phyloP scores from a whole-genome alignment of 2,113 vertebrate genomes.

The Coracopsis vasa region DNA sequence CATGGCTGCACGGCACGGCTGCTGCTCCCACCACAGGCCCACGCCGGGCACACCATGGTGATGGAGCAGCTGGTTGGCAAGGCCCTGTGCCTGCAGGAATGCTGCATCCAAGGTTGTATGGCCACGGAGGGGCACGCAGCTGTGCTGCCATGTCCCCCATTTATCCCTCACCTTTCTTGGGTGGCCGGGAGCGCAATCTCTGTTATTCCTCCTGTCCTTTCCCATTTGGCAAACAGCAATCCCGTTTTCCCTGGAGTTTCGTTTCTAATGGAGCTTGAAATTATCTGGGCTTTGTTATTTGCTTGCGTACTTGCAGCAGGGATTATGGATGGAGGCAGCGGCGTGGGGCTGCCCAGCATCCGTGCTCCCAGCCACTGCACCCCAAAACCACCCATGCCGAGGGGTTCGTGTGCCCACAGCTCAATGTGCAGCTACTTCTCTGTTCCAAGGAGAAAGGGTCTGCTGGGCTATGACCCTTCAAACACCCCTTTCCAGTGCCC shows the following conservation, averaged over 20 bases:
- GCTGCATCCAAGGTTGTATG: neutral
- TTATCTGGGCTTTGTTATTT: constrained; percentile 54
- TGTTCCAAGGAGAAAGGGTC: neutral
- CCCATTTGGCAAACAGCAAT: neutral
- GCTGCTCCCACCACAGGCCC: accelerated
- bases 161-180: neutral
- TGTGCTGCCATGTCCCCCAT: accelerated
- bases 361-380: accelerated
- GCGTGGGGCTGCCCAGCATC: neutral
- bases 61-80: neutral
- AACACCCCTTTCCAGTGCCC: neutral
- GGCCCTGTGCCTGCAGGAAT: neutral
- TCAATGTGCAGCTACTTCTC: neutral
- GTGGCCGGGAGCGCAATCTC: neutral
- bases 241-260: constrained; percentile 12
- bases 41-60: accelerated
- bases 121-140: accelerated
- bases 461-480: neutral
- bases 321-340: neutral
- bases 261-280: constrained; percentile 65
- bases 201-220: constrained; percentile 21
- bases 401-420: neutral
- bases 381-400: neutral
- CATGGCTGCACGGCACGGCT: accelerated
- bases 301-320: neutral